Evolutionary conservation across 2,888 invertebrate species (phyloP), one percentile per base, ranked within the genome.

Genomic region (Brachypalpus laphriformis): DNA sequence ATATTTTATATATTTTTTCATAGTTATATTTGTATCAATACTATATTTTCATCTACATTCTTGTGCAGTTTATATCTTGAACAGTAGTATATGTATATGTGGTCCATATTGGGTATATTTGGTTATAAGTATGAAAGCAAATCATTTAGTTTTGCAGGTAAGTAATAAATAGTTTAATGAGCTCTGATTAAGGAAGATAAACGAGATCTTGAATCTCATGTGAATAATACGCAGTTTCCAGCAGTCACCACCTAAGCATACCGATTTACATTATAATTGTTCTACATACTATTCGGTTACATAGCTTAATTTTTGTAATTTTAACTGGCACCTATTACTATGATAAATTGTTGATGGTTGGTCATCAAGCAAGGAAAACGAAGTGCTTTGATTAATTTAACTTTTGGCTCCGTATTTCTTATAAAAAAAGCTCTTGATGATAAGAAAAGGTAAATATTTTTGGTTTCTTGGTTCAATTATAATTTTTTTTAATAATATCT

Each of bases 11-110:
- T 71, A 59, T 20, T 59, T 56, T 57, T 63, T 11, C 25, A 61
- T 70, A 75, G 56, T 66, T 42, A 42, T 61, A 31, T 74, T 40
- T 31, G 20, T 22, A 9, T 40, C 54, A 22, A 25, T 40, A 11
- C 25, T 61, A 40, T 28, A 16, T 2, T 68, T 66, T 74, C 42
- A 14, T 71, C 16, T 37, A 72, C n/a, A 40, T 28, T 49, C 61
- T 68, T 81, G 75, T 75, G 75, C 61, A 47, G 45, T 37, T 54
- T 68, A 25, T 47, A 34, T 59, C 25, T 51, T 18, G 49, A 40
- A 49, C 9, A 6, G 14, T 51, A 16, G 8, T 54, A 1, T 51
- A 22, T 45, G 18, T 28, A 7, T 59, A 7, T 49, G 28, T 71
- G 71, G 71, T 71, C 71, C 71, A 37, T 59, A 14, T 59, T 71